Base-by-base conservation (phyloP, 1,140 invertebrate genomes). In the Trichonephila clavipes region DNA sequence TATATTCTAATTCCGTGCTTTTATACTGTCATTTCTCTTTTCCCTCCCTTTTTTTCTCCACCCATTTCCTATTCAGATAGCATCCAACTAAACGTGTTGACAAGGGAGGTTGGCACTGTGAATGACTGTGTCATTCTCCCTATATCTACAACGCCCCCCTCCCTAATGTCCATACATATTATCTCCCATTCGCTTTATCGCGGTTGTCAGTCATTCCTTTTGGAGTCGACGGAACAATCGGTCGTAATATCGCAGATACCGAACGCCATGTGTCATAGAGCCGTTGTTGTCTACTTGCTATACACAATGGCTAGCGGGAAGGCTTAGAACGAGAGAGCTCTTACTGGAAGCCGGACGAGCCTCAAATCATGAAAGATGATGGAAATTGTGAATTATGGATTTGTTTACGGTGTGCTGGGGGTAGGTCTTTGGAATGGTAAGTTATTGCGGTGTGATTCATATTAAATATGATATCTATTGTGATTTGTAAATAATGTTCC, bases 201-300 rank as follows among this genome's bases (percentile, higher is more conserved):
- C 58, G n/a, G 18, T 87, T 87, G 64, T 72, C 64, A 88, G 64
- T 69, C 40, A 24, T 64, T 88, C 64, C 64, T 16, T 77, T 77
- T 18, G 72, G 28, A 77, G 72, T 77, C 72, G 72, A 77, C 16
- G 62, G 87, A 72, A 88, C 87, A 88, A 88, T 88, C 87, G 64
- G 34, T 34, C 18, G 28, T 77, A 77, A 77, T 77, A 77, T 28
- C 34, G 44, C 64, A 69, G 59, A 88, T 66, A 88, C 62, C 83
- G 58, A 86, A 18, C 58, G 51, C 61, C 61, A 61, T 87, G 85
- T 87, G 85, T 72, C 87, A 88, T 51, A 8, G 62, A 62, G 40
- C 59, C 85, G 59, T 87, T 87, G 85, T 87, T 87, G 85, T 87
- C 58, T 61, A 59, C 59, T 64, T 87, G 24, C 64, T 21, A 10